Percentiles rank a stretch among this genome's conserved stretches.
Conservation (phyloP, 2,797 vertebrate genomes). For the Danio tinwini region DNA sequence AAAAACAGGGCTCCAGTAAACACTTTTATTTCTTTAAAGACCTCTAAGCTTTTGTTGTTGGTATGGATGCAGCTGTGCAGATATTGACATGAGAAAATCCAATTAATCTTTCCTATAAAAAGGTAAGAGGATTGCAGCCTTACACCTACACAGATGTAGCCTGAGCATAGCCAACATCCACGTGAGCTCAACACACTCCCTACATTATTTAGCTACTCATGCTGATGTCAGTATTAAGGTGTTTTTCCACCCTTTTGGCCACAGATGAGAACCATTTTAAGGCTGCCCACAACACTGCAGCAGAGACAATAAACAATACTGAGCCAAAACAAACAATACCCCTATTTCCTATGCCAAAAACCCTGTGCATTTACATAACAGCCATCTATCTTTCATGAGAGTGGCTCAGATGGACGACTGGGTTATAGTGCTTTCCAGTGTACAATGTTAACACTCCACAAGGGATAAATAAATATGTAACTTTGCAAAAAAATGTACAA, state of each 20-base stretch:
- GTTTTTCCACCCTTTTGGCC: conserved; percentile 15
- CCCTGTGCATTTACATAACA: conserved; percentile 16
- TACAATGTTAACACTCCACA: conserved; percentile 9
- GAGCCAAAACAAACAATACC: conserved; percentile 21
- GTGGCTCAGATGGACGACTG: neutral
- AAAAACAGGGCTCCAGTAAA: neutral
- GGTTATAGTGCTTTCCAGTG: neutral
- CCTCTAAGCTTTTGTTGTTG: conserved; percentile 8
- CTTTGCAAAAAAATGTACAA: neutral
- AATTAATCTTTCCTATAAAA: conserved; percentile 50
- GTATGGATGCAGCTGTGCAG: conserved; percentile 20
- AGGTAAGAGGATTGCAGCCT: conserved; percentile 45
- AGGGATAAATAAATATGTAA: no score
- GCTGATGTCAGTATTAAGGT: conserved; percentile 32
- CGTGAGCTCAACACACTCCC: conserved; percentile 1
- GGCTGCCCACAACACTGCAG: neutral
- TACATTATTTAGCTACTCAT: conserved; percentile 30
- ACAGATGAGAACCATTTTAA: conserved; percentile 36
- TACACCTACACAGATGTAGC: conserved; percentile 36
- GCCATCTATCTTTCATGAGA: conserved; percentile 19
- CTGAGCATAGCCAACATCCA: neutral
- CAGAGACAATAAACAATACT: conserved; percentile 8
- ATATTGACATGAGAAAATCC: conserved; percentile 40
- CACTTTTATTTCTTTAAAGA: conserved; percentile 10
- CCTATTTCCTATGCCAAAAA: neutral